Evolutionary conservation across 2,888 invertebrate genomes (phyloP).

Genomic region (Theodoxus fluviatilis): DNA sequence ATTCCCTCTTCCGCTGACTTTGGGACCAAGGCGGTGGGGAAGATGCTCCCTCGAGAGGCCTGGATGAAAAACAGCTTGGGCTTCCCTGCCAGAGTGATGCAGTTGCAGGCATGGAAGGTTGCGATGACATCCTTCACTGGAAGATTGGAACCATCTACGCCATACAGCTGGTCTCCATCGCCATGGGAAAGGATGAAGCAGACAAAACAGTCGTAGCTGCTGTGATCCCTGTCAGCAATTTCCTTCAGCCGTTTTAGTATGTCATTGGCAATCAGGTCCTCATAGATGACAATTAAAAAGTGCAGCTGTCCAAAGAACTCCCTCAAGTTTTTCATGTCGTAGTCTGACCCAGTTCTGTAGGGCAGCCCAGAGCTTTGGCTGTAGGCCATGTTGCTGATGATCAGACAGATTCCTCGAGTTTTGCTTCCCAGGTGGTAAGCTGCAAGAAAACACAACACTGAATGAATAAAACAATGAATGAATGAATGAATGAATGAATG

Average conservation of each 20-base stretch:
- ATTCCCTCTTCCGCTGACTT: too few relatives aligned
- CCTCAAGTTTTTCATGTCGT: not conserved
- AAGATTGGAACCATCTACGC: not conserved
- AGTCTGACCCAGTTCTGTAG: not conserved
- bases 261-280: not conserved
- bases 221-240: constrained; percentile 1
- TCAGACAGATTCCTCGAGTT: constrained; percentile 2
- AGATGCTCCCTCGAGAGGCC: constrained; percentile 15
- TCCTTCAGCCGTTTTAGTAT: not conserved
- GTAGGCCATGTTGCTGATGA: constrained; percentile 1
- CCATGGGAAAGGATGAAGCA: constrained; percentile 7
- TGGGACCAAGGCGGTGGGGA: too few relatives aligned
- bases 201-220: not conserved
- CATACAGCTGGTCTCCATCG: not conserved
- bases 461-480: too few relatives aligned
- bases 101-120: constrained; percentile 3
- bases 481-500: too few relatives aligned
- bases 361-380: not conserved
- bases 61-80: constrained; percentile 17
- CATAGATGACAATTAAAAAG: not conserved
- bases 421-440: not conserved
- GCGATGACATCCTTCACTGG: not conserved
- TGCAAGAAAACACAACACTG: too few relatives aligned
- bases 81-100: not conserved
- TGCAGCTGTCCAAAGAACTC: not conserved